Base-by-base conservation (phyloP, 2,888 invertebrate genomes). In the Papilio elwesi region DNA sequence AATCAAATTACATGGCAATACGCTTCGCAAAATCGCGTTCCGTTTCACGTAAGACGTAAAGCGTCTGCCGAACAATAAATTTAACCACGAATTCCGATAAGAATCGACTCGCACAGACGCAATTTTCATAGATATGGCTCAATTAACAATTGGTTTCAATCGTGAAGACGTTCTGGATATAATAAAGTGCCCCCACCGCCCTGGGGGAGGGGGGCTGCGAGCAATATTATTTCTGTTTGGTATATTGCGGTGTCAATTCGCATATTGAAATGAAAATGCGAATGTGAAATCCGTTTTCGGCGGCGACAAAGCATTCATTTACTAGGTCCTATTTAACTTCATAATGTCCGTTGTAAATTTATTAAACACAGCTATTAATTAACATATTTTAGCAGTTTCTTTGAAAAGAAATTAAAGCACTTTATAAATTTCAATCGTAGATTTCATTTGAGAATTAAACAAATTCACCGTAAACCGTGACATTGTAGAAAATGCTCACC, bases 121-220 rank as follows among this genome's bases (percentile, higher is more conserved):
- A 89, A 92, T 91, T 92, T 90, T 92, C 93, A 91, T 91, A 93
- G 93, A 93, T 93, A 93, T 90, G 89, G 91, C 93, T 93, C 93
- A 93, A 93, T 93, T 93, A 93, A 93, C 93, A 93, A 92, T 92
- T 89, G 93, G 91, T 92, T 92, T 92, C 92, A 92, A 92, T 93
- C 92, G 92, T 84, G 91, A 92, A 91, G 92, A 92, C 92, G 90
- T 91, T 89, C 87, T 83, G 89, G 87, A 87, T 84, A 85, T 91
- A 92, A 92, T 91, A 92, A 92, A 92, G 90, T 89, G 85, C 88
- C 90, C 85, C 90, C 88, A 80, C 81, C 74, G 78, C 83, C 76
- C 80, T 84, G 83, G 88, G 88, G 87, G n/a, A 15, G 43, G 43
- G 59, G 55, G 55, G 89, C 87, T 85, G 82, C 81, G 87, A 87